Percentiles rank a stretch among this genome's conserved stretches.
phyloP scores from a whole-genome alignment of 2,797 vertebrate genomes.

The Knipowitschia caucasica region DNA sequence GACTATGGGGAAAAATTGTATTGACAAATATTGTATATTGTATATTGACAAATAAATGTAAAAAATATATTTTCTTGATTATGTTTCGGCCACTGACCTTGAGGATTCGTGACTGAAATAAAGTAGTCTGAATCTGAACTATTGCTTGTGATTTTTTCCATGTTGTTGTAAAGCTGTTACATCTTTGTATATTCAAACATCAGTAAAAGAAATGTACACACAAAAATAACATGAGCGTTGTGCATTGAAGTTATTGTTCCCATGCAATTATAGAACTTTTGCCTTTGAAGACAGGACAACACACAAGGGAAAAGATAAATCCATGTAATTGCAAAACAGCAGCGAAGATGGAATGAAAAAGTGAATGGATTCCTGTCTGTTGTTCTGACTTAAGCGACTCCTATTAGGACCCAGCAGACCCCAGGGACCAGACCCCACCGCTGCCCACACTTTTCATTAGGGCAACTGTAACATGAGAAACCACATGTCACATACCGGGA shows the following conservation, averaged over 20 bases:
- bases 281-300: not conserved
- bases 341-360: slow-evolving; percentile 68
- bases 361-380: slow-evolving; percentile 70
- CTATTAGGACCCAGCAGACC: slow-evolving; percentile 47
- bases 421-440: slow-evolving; percentile 59
- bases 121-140: no score
- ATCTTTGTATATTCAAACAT: not conserved
- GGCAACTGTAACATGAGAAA: slow-evolving; percentile 38
- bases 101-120: no score
- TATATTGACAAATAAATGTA: no score
- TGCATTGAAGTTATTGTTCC: not conserved
- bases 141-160: no score
- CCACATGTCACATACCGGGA: slow-evolving; percentile 9
- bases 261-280: slow-evolving; percentile 2
- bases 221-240: not conserved
- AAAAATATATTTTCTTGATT: no score
- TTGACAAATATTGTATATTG: no score
- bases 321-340: slow-evolving; percentile 72
- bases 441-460: slow-evolving; percentile 66
- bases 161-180: no score
- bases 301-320: slow-evolving; percentile 63
- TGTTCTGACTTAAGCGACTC: slow-evolving; percentile 62
- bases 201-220: not conserved
- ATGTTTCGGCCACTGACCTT: no score
- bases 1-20: no score